Evolutionary conservation across 2,888 invertebrate genomes (phyloP).

Genomic region (Andrena hattorfiana): DNA sequence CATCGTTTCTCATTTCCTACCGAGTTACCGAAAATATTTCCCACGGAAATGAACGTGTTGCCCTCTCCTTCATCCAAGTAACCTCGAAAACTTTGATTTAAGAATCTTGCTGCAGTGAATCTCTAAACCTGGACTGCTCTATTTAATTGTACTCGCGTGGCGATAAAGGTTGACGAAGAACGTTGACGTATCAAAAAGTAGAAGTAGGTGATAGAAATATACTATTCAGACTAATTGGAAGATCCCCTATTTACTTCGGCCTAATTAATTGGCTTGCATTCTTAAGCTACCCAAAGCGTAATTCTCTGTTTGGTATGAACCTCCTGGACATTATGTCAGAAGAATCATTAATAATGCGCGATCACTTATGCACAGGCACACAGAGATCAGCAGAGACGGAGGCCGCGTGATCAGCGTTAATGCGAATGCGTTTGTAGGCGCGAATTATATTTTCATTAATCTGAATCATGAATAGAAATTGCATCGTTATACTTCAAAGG

Average conservation of each 20-base stretch:
- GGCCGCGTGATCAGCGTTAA: not conserved
- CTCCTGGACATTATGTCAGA: too few species aligned
- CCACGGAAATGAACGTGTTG: not conserved
- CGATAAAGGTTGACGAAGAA: too few species aligned
- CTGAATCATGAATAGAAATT: constrained; percentile 71
- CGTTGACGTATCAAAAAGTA: too few species aligned
- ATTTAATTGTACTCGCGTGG: too few species aligned
- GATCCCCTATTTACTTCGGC: too few species aligned
- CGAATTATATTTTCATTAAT: constrained; percentile 64
- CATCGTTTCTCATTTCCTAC: not conserved
- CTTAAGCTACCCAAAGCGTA: too few species aligned
- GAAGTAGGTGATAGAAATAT: too few species aligned
- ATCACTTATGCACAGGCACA: not conserved
- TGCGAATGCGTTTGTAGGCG: not conserved
- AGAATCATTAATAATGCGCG: not conserved
- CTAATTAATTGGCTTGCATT: too few species aligned
- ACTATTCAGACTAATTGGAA: too few species aligned
- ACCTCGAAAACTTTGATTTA: constrained; percentile 24
- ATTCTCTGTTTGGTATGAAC: too few species aligned
- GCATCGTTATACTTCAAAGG: constrained; percentile 52
- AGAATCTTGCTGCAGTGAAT: too few species aligned
- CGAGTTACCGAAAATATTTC: not conserved
- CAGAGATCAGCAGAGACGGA: not conserved
- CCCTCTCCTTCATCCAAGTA: not conserved
- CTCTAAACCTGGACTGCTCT: too few species aligned